A percentile compares a stretch with the other conserved stretches of the same genome.
These are phyloP conservation scores for Rhea pennata DNA, from an alignment of 2,113 vertebrate species.

Conservation along the genomic window DNA sequence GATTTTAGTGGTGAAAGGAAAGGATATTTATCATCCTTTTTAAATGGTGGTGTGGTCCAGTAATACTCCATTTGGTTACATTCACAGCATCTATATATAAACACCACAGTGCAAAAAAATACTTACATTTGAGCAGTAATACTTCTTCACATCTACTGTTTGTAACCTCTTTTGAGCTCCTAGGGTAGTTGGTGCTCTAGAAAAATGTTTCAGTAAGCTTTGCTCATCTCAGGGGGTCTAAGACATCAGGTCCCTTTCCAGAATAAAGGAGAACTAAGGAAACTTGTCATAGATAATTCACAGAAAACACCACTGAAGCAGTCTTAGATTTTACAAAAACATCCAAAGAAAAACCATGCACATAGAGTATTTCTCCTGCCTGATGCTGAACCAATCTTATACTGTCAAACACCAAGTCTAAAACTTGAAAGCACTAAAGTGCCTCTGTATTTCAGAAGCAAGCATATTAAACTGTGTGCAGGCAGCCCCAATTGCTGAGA, in stretches of 20 bases:
- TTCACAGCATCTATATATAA: background rate
- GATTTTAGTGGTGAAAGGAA: background rate
- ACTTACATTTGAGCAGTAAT: background rate
- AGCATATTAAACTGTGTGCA: background rate
- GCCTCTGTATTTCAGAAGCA: background rate
- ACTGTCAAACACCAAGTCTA: background rate
- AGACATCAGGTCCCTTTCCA: background rate
- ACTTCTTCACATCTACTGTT: background rate
- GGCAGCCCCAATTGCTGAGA: background rate
- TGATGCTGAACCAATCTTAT: background rate
- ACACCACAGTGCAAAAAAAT: background rate
- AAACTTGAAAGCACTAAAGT: background rate
- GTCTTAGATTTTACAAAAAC: background rate
- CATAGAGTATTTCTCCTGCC: background rate
- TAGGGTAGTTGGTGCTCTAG: accelerated
- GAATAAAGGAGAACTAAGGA: background rate
- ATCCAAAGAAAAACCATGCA: too few relatives aligned
- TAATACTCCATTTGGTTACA: background rate
- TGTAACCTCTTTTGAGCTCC: background rate
- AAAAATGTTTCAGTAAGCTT: background rate
- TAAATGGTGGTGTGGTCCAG: background rate
- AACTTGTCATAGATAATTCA: background rate
- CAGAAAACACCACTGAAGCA: background rate
- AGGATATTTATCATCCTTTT: background rate
- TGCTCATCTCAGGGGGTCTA: background rate